A percentile compares a stretch with the other conserved stretches of the same genome.
phyloP scores from a whole-genome alignment of 2,113 vertebrate species.

The Meleagris gallopavo region DNA sequence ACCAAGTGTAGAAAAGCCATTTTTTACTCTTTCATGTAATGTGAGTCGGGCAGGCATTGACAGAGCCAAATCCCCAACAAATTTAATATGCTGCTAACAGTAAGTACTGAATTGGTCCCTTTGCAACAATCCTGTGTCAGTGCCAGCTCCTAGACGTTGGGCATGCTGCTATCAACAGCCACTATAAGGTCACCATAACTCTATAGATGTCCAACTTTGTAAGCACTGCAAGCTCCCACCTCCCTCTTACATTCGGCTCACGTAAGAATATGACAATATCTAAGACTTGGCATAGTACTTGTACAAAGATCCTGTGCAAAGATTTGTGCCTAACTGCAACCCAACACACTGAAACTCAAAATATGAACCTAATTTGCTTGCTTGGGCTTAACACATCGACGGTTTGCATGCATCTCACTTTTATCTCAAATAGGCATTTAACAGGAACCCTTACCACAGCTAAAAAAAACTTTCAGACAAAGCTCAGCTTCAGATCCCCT shows the following conservation, averaged over 20 bases:
- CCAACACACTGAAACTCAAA: neutral
- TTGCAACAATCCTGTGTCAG: neutral
- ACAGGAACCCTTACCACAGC: slow-evolving; percentile 27
- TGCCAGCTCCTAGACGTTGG: neutral
- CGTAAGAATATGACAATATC: neutral
- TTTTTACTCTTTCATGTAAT: neutral
- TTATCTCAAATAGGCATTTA: slow-evolving; percentile 39
- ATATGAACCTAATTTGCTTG: neutral
- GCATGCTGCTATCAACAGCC: neutral
- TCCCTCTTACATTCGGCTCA: neutral
- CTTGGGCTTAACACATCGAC: neutral
- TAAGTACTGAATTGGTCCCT: neutral
- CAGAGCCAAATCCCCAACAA: accelerated
- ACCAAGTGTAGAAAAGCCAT: neutral
- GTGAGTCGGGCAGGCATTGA: neutral
- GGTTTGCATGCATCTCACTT: slow-evolving; percentile 34
- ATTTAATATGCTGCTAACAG: neutral
- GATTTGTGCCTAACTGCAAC: neutral
- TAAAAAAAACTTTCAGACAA: slow-evolving; percentile 25
- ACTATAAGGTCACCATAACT: neutral
- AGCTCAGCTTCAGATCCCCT: slow-evolving; percentile 13
- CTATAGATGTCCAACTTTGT: accelerated
- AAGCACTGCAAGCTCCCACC: neutral
- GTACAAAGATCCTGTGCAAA: neutral
- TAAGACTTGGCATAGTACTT: neutral